Base-by-base conservation (phyloP, 92 coral and sea anemone species). In the Pocillopora meandrina region DNA sequence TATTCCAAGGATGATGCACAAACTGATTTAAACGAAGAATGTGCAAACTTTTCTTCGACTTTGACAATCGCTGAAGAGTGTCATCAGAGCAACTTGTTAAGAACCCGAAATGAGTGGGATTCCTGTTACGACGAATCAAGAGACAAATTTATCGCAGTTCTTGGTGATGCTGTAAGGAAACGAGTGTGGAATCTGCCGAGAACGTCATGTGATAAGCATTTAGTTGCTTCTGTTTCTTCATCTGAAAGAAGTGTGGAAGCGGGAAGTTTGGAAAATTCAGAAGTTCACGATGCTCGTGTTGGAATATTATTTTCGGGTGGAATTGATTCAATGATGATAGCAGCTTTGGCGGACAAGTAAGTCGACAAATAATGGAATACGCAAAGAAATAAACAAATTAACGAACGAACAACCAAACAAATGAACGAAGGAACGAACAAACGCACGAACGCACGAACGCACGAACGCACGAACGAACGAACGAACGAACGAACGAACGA, bases 291-390 rank as follows among this genome's bases (percentile, higher is more conserved):
- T 21, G 77, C 92, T 74, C 84, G 87, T 12, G 92, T 97, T 82
- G 99, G 99, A 19, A 78, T 97, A 83, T 85, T 97, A 17, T 97
- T 97, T 58, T 97, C 99, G 19, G 99, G 99, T 65, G 99, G 99
- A 61, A 86, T 97, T 23, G 99, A 97, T 76, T 97, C 99, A 11
- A 97, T 97, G 82, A 92, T 97, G 64, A 85, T 97, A 1, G 95
- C 99, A 62, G 98, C 90, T 12, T 82, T 97, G 62, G 97, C 98
- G 13, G 98, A 97, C 76, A 97, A 90, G 99, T 96, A 86, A 69
- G 88, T 76, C 35, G 9, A 34, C 19, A 20, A 65, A n/a, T 2
- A n/a, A 23, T 5, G 12, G 12, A 65, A 36, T 20, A 31, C 0
- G 12, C 49, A 31, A 31, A 10, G 9, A 5, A 23, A 65, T 1